These are phyloP conservation scores for Psammodynastes pulverulentus DNA, from an alignment of 2,113 vertebrate genomes.

Conservation along the genomic window DNA sequence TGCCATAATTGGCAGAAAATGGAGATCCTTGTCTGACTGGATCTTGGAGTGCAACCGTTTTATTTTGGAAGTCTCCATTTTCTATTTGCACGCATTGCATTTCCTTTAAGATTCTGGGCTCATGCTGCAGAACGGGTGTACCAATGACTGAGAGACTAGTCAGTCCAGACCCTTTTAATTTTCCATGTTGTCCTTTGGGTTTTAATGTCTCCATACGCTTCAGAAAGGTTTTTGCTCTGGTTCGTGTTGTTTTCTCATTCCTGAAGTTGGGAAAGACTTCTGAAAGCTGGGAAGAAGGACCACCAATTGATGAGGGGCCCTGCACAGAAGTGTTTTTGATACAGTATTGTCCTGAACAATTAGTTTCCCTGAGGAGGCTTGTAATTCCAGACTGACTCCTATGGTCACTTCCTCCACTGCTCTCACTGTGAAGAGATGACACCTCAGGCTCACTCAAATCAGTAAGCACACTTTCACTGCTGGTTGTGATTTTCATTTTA, in stretches of 20 bases:
- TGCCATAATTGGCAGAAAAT: constrained; percentile 68
- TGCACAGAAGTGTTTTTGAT: constrained; percentile 73
- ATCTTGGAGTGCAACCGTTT: constrained; percentile 21
- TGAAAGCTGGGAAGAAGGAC: constrained; percentile 63
- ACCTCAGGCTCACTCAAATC: constrained; percentile 91
- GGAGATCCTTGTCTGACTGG: constrained; percentile 51
- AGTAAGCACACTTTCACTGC: constrained; percentile 92
- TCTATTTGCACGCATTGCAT: constrained; percentile 79
- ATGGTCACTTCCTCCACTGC: constrained; percentile 79
- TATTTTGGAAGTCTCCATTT: constrained; percentile 72
- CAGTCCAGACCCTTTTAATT: constrained; percentile 71
- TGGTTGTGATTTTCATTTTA: constrained; percentile 84
- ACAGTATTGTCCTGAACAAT: constrained; percentile 71
- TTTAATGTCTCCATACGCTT: constrained; percentile 90
- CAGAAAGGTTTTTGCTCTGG: constrained; percentile 87
- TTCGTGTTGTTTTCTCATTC: constrained; percentile 78
- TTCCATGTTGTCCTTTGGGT: constrained; percentile 77
- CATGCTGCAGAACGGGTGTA: constrained; percentile 80
- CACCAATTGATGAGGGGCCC: constrained; percentile 65
- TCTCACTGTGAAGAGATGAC: constrained; percentile 89
- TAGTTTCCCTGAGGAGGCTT: constrained; percentile 68
- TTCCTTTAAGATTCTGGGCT: constrained; percentile 78
- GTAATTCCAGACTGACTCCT: constrained; percentile 56
- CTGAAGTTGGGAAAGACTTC: constrained; percentile 77
- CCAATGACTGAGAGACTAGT: constrained; percentile 79